phyloP scores from a whole-genome alignment of 2,888 invertebrate genomes.

The Mesochorus sp. region DNA sequence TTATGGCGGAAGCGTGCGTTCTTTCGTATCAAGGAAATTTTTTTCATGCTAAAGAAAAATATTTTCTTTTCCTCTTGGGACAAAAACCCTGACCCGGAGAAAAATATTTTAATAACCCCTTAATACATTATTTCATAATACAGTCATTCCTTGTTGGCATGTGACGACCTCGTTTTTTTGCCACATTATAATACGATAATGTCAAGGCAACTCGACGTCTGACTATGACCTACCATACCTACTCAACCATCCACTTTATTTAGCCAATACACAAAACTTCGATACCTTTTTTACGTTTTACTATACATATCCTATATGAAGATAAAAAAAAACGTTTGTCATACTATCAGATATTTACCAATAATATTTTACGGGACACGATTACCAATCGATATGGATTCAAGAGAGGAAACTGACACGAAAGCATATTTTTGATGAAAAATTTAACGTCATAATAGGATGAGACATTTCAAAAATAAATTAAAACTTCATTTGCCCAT shows the following conservation, averaged over 20 bases:
- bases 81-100: background rate
- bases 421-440: too few species aligned
- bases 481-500: too few species aligned
- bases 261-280: background rate
- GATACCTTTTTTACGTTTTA: background rate
- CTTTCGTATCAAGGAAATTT: background rate
- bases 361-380: background rate
- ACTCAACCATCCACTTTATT: conserved; percentile 19
- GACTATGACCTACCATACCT: conserved; percentile 41
- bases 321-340: background rate
- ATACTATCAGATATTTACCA: background rate
- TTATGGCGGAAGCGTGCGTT: conserved; percentile 3
- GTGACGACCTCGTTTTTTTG: conserved; percentile 20
- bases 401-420: too few species aligned
- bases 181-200: conserved; percentile 24
- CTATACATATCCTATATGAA: background rate
- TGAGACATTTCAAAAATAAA: too few species aligned
- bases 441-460: too few species aligned
- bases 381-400: background rate
- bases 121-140: background rate
- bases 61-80: background rate
- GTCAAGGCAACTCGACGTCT: conserved; percentile 30
- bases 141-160: background rate
- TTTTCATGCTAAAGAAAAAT: background rate
- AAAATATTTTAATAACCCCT: background rate